Evolutionary conservation across 1,140 invertebrate genomes (phyloP), one percentile per base, ranked within the genome.

Genomic region (Phenacoccus solenopsis): DNA sequence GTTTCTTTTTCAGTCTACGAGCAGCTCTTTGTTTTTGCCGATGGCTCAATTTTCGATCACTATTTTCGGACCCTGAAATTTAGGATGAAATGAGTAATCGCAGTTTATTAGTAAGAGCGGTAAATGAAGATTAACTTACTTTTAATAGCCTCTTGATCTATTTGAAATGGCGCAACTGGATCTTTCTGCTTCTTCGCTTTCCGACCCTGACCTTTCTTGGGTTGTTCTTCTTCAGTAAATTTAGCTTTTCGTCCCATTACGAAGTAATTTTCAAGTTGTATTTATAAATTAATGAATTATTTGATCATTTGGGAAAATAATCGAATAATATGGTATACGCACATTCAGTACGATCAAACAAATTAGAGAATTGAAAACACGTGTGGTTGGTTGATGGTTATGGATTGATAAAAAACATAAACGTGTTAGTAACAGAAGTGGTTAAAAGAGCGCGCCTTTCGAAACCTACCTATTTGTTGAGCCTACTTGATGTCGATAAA

Each of bases 181-280:
- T 89, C 84, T 69, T 85, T 84, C 76, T 94, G 93, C 78, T 94
- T 94, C 73, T 86, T 88, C 0, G 90, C 82, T 81, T 94, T 96
- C 72, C 86, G 84, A 0, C 91, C 93, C 28, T 87, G 90, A 7
- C 91, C 92, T 78, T 85, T 89, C 74, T 90, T 90, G 68, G 85
- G 84, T 72, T 85, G 85, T 35, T 84, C 84, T 72, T 83, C 83
- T 74, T 82, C 81, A n/a, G 72, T 74, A 77, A 88, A 94, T 75
- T 91, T 89, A 27, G 86, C 90, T 83, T 93, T 94, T 49, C 93
- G 82, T 70, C 93, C 93, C 93, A 96, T 96, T 73, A 67, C 72
- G 35, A 22, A 32, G 5, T 56, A 38, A 28, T 20, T 21, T 57
- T 32, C n/a, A 28, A 70, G n/a, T n/a, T n/a, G n/a, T n/a, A n/a